Base-by-base conservation (phyloP, 2,888 invertebrate genomes). In the Tromatobia lineatoria region DNA sequence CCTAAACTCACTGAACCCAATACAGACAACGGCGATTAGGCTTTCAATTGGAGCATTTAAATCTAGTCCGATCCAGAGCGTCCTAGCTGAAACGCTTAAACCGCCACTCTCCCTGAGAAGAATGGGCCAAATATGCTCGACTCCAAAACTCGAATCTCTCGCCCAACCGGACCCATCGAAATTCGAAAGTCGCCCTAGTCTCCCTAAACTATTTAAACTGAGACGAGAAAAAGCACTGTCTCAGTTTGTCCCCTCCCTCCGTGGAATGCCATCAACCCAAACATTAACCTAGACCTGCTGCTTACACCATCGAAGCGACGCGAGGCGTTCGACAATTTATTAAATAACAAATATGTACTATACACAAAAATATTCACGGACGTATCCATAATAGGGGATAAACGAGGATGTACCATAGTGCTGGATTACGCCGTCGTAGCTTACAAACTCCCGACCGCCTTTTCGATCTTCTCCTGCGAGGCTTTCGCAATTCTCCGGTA, bases 1-100 rank as follows among this genome's bases (percentile, higher is more conserved):
- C 13, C 18, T 75, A 34, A 29, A 23, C 2, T 69, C 20, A 10
- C 47, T 80, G 7, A 45, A 83, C 38, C 23, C 69, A 11, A 75
- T 83, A 15, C 75, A 80, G 23, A 75, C 69, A 3, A 20, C 80
- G 1, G 74, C 83, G 2, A 8, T 83, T 29, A 18, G 83, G n/a
- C 15, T 83, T 13, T 42, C 70, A 13, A 47, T 75, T 2, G 83
- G 80, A 8, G 79, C 80, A 1, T 83, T 80, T 8, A 23, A 74
- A 23, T 66, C 66, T 10, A 73, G 79, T 10, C 73, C 73, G 0
- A 80, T 67, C 42, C 8, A 6, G 3, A 57, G 42, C 20, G 71
- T 71, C 0, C 13, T 57, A 18, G 42, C 71, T 3, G 73, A 80
- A 80, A 38, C 70, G 13, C 3, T 11, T 7, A 52, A 78, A 1